Conservation (phyloP, 2,888 invertebrate genomes). For the Temnothorax ravouxi region DNA sequence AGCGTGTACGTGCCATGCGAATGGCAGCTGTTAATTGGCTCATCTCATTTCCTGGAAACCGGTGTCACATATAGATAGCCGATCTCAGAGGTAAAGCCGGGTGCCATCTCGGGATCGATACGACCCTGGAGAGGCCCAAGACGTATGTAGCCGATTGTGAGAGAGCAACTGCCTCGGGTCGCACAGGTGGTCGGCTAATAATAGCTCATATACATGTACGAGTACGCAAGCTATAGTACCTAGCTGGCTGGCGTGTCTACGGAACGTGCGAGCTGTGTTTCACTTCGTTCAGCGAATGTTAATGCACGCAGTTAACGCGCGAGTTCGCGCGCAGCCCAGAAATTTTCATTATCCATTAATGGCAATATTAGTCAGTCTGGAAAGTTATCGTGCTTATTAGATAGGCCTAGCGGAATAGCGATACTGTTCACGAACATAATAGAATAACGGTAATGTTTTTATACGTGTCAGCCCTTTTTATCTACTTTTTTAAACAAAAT, state of each 20-base stretch:
- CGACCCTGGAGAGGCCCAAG: constrained; percentile 54
- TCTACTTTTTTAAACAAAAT: background rate
- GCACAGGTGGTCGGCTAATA: constrained; percentile 79
- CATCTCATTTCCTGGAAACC: constrained; percentile 45
- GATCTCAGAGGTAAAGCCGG: constrained; percentile 42
- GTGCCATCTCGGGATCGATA: constrained; percentile 62
- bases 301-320: constrained; percentile 40
- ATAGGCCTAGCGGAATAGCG: background rate
- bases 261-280: constrained; percentile 31
- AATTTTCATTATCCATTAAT: constrained; percentile 43
- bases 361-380: constrained; percentile 24
- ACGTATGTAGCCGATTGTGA: constrained; percentile 69
- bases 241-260: constrained; percentile 11
- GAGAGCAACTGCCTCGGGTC: constrained; percentile 73
- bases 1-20: constrained; percentile 37
- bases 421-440: background rate
- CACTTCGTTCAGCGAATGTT: constrained; percentile 36
- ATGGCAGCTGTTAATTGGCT: constrained; percentile 40
- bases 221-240: constrained; percentile 59
- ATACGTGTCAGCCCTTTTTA: background rate
- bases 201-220: constrained; percentile 64
- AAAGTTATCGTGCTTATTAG: constrained; percentile 27
- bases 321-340: constrained; percentile 16
- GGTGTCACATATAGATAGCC: constrained; percentile 15
- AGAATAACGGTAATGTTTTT: constrained; percentile 2